Conservation (phyloP, 1,140 invertebrate species). For the Zaprionus gabonicus region DNA sequence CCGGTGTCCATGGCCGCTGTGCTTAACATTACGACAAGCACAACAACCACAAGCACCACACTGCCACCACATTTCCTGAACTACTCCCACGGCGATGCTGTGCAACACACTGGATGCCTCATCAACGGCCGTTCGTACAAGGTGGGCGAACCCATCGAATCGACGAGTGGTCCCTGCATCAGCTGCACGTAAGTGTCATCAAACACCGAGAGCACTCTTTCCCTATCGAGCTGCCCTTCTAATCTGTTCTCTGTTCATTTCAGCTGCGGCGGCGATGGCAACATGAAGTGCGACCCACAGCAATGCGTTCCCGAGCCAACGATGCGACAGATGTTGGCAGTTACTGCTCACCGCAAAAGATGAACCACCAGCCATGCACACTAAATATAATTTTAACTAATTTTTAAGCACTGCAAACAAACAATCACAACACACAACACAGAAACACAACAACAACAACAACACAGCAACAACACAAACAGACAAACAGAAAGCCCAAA, state of each 20-base stretch:
- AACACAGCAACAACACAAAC: constrained; percentile 60
- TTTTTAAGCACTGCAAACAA: constrained; percentile 81
- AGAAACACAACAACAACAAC: constrained; percentile 54
- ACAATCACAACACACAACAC: constrained; percentile 61
- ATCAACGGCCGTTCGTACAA: constrained; percentile 92
- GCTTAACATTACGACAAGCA: constrained; percentile 92
- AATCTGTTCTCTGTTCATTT: constrained; percentile 25
- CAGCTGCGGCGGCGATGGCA: constrained; percentile 94
- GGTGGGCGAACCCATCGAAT: constrained; percentile 92
- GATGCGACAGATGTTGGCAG: constrained; percentile 94
- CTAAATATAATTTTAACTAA: constrained; percentile 84
- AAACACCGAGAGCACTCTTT: not conserved
- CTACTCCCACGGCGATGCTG: constrained; percentile 90
- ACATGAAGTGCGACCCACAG: constrained; percentile 96
- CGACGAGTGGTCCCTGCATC: constrained; percentile 95
- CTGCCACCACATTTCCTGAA: constrained; percentile 92
- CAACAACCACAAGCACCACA: constrained; percentile 93
- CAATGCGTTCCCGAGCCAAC: constrained; percentile 94
- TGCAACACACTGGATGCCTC: constrained; percentile 91
- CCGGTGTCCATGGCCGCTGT: constrained; percentile 92
- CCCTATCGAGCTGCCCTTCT: not conserved
- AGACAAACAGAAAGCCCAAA: constrained; percentile 61
- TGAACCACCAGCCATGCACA: constrained; percentile 84
- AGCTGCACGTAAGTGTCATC: constrained; percentile 94
- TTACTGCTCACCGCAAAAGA: constrained; percentile 90